Base-by-base conservation (phyloP, 2,888 invertebrate species). In the Rugalucina vietnamica region DNA sequence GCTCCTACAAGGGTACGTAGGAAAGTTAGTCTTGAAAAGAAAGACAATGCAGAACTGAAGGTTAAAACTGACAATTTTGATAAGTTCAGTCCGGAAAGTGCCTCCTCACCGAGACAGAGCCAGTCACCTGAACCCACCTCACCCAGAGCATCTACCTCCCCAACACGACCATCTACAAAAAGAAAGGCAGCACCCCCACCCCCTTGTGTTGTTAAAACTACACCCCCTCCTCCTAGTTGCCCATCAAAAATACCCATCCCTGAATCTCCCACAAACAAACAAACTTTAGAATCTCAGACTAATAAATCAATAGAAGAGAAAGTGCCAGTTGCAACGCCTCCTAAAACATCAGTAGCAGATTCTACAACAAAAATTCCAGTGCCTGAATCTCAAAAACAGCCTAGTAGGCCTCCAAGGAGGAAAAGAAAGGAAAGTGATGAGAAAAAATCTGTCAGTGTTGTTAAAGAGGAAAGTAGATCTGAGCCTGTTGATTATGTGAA, bases 181-280 rank as follows among this genome's bases (percentile, higher is more conserved):
- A 84, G 89, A 18, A 85, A 90, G 82, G 90, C 90, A 27, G 91
- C 92, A 32, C 88, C 89, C 32, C 90, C 91, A 21, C 92, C 92
- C 10, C 87, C 87, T 29, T 72, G 60, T 37, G 8, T 43, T 12
- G 21, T 12, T 24, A 65, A 32, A 32, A 57, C 70, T 29, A 81
- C 72, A 79, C 69, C 78, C 39, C 29, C 80, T 24, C 81, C 84
- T 34, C 60, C 85, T 32, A 76, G 76, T 37, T 72, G 77, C 60
- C 80, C 86, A 34, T 80, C 83, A 29, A 73, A 60, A 27, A 71
- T 70, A 34, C 60, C 81, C 8, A 86, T 36, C 70, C 82, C 54
- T 89, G 90, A 80, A 90, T 88, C 54, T 77, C 69, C n/a, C n/a
- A n/a, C n/a, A n/a, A n/a, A n/a, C n/a, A n/a, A n/a, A n/a, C n/a